These are phyloP conservation scores for Gouania willdenowi DNA, from an alignment of 2,797 vertebrate species.

Conservation along the genomic window DNA sequence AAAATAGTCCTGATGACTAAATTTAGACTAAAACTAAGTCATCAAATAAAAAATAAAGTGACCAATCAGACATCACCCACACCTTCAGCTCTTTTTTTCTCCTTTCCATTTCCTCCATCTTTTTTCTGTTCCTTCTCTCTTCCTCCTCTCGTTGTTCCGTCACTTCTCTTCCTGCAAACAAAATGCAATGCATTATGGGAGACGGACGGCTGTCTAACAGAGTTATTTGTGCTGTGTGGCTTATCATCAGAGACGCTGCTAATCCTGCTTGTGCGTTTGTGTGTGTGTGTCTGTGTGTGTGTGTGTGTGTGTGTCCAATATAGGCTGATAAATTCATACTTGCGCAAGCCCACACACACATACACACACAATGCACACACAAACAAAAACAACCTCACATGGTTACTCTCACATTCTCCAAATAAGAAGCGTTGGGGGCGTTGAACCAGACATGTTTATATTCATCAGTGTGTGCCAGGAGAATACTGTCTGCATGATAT, in stretches of 20 bases:
- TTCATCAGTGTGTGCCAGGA: slow-evolving; percentile 53
- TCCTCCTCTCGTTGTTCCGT: slow-evolving; percentile 31
- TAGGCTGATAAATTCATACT: slow-evolving; percentile 50
- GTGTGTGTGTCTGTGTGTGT: slow-evolving; percentile 12
- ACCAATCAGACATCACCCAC: slow-evolving; percentile 62
- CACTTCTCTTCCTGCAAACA: slow-evolving; percentile 68
- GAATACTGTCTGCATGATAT: slow-evolving; percentile 66
- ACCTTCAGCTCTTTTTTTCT: slow-evolving; percentile 25
- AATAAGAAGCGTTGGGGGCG: slow-evolving; percentile 31
- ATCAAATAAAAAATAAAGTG: slow-evolving; percentile 66
- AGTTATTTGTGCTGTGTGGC: slow-evolving; percentile 65
- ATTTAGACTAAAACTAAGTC: no score
- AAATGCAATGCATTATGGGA: slow-evolving; percentile 69
- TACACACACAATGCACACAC: slow-evolving; percentile 12
- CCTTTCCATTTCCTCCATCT: slow-evolving; percentile 19
- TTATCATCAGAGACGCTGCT: slow-evolving; percentile 68
- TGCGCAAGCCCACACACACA: background rate
- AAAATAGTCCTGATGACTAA: no score
- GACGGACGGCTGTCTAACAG: slow-evolving; percentile 70
- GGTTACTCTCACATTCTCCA: slow-evolving; percentile 42
- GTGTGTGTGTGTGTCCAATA: slow-evolving; percentile 4
- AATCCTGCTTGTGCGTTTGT: slow-evolving; percentile 49
- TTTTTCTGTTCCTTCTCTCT: slow-evolving; percentile 7
- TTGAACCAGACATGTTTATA: slow-evolving; percentile 62
- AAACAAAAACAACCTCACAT: slow-evolving; percentile 47